Conservation (phyloP, 2,888 invertebrate genomes). For the Rosalia funebris region DNA sequence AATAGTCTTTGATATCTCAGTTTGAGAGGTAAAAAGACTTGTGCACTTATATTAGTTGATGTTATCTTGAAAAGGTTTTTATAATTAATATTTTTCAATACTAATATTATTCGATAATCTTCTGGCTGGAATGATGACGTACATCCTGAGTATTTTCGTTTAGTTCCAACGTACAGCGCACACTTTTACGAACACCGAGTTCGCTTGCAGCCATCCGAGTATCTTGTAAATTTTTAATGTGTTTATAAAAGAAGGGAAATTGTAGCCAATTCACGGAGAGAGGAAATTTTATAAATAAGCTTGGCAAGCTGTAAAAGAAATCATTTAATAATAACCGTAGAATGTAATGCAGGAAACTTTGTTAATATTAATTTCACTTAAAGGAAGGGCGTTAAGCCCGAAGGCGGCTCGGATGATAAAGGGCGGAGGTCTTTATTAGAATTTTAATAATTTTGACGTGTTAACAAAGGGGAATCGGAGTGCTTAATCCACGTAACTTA, state of each 20-base stretch:
- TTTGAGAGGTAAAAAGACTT: no score
- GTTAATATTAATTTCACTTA: constrained; percentile 2
- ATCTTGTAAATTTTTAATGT: constrained; percentile 1
- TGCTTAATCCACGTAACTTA: no score
- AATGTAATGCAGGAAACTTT: constrained; percentile 6
- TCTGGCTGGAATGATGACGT: no score
- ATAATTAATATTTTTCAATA: no score
- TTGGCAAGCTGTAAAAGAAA: neutral
- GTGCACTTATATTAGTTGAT: no score
- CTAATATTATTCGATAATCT: no score
- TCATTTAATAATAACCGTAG: neutral
- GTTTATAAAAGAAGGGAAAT: constrained; percentile 4
- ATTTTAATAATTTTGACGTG: neutral
- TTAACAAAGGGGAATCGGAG: no score
- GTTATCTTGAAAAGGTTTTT: no score
- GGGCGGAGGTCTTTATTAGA: neutral
- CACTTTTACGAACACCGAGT: no score
- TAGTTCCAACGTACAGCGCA: no score
- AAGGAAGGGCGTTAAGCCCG: neutral
- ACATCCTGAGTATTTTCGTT: no score
- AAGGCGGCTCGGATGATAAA: neutral
- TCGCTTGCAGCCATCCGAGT: neutral
- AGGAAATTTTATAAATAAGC: neutral
- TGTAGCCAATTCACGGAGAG: neutral
- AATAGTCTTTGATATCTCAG: no score